Evolutionary conservation across 1,140 invertebrate genomes (phyloP).

Genomic region (Araneus ventricosus): DNA sequence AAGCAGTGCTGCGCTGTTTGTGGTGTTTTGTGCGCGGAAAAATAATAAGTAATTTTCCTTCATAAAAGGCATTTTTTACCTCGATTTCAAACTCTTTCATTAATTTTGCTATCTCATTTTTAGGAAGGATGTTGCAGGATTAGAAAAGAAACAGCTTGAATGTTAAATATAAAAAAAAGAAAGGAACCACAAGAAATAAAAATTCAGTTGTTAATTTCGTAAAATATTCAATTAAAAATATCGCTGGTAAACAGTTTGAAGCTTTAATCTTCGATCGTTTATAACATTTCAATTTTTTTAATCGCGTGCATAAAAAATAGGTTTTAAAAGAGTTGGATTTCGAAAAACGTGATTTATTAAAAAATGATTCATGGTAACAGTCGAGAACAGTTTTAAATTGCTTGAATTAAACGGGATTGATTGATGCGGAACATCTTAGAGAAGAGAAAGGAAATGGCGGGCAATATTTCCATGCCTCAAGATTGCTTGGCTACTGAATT

Average conservation of each 20-base stretch:
- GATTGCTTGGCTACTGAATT: too few species aligned
- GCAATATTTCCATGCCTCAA: too few species aligned
- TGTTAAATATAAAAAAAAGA: background rate
- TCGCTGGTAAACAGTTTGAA: slow-evolving; percentile 50
- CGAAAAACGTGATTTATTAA: slow-evolving; percentile 7
- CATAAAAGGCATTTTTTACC: slow-evolving; percentile 65
- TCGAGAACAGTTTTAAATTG: background rate
- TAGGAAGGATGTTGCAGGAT: slow-evolving; percentile 59
- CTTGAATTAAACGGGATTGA: background rate
- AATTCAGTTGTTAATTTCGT: slow-evolving; percentile 66
- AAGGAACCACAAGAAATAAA: background rate
- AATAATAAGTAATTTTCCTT: slow-evolving; percentile 71
- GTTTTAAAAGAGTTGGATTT: slow-evolving; percentile 18
- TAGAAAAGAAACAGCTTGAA: slow-evolving; percentile 34
- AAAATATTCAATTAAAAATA: slow-evolving; percentile 75
- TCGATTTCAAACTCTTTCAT: slow-evolving; percentile 64
- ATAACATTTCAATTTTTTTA: background rate
- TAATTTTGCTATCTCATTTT: slow-evolving; percentile 72
- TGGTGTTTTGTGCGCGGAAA: slow-evolving; percentile 56
- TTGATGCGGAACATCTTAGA: background rate
- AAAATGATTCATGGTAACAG: slow-evolving; percentile 12
- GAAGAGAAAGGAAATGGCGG: too few species aligned
- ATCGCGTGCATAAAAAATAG: slow-evolving; percentile 5
- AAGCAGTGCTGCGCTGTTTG: slow-evolving; percentile 58
- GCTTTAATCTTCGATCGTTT: slow-evolving; percentile 62